Evolutionary conservation across 2,888 invertebrate species (phyloP).

Genomic region (Cephus pygmeus): DNA sequence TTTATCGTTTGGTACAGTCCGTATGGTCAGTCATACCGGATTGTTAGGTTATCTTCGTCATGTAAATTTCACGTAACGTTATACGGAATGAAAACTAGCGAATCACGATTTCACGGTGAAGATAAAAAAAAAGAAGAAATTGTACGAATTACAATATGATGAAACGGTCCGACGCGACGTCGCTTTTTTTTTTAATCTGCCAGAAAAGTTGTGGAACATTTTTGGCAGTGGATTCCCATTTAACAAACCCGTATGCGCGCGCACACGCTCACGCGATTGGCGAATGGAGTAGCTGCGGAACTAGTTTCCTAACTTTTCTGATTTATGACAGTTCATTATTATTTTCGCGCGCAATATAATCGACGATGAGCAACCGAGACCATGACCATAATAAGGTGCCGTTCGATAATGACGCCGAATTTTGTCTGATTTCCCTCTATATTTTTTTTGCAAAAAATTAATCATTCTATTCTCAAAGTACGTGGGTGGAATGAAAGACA

Average conservation of each 20-base stretch:
- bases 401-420: constrained; percentile 43
- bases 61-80: neutral
- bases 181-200: constrained; percentile 38
- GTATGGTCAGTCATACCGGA: neutral
- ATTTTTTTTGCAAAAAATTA: constrained; percentile 5
- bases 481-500: neutral
- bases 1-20: neutral
- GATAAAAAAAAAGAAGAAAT: neutral
- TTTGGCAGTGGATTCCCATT: constrained; percentile 44
- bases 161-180: neutral
- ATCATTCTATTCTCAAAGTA: neutral
- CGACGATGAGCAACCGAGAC: constrained; percentile 33
- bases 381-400: constrained; percentile 10
- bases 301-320: constrained; percentile 62
- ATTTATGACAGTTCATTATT: constrained; percentile 65
- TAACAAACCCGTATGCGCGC: constrained; percentile 10
- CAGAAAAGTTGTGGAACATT: constrained; percentile 52
- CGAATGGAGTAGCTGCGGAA: constrained; percentile 55
- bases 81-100: neutral
- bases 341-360: constrained; percentile 60
- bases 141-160: neutral
- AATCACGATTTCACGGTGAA: neutral
- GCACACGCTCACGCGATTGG: constrained; percentile 38
- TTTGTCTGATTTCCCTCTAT: constrained; percentile 20
- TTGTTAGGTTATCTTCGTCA: neutral